These are phyloP conservation scores for Columba livia DNA, from an alignment of 2,113 vertebrate species.

Conservation along the genomic window DNA sequence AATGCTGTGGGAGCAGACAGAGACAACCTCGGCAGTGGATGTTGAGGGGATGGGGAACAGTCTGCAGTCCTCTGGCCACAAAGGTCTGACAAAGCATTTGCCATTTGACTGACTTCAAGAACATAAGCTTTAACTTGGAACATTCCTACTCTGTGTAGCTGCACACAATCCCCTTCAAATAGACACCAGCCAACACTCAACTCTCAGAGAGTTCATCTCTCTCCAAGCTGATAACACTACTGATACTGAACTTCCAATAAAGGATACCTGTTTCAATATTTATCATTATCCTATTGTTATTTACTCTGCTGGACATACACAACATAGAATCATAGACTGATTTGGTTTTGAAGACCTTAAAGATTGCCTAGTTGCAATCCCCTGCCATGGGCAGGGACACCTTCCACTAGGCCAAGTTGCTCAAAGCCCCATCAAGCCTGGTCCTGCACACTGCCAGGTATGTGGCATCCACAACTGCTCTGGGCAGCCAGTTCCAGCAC, in stretches of 20 bases:
- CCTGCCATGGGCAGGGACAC: too few relatives aligned
- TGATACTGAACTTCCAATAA: background rate
- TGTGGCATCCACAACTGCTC: too few relatives aligned
- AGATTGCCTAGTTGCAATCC: too few relatives aligned
- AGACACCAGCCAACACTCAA: background rate
- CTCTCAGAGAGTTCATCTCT: background rate
- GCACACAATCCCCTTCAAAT: background rate
- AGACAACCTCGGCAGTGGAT: background rate
- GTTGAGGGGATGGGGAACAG: background rate
- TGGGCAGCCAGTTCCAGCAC: too few relatives aligned
- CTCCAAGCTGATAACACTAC: background rate
- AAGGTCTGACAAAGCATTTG: background rate
- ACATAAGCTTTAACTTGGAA: background rate
- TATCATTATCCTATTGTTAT: background rate
- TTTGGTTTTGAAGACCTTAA: too few relatives aligned
- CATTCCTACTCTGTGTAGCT: rapidly evolving
- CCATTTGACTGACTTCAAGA: background rate
- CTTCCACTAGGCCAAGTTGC: too few relatives aligned
- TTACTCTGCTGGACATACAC: background rate
- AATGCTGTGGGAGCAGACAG: rapidly evolving
- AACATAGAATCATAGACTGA: background rate
- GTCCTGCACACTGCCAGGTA: too few relatives aligned
- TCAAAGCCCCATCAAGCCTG: too few relatives aligned
- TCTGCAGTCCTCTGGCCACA: background rate
- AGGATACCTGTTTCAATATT: background rate